phyloP scores from a whole-genome alignment of 2,888 invertebrate genomes.

The Emesis furor region DNA sequence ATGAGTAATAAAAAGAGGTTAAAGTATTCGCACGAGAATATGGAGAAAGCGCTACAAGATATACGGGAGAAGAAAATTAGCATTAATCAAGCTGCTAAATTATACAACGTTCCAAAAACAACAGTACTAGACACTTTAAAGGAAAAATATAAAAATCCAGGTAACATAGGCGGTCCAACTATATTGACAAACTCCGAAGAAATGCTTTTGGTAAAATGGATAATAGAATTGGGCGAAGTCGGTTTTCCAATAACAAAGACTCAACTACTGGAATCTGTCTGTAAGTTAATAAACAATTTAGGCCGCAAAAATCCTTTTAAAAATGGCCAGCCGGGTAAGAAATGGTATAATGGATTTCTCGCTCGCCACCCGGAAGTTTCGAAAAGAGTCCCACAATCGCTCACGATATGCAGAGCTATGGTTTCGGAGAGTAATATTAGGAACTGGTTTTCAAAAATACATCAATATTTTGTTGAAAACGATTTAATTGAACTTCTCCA shows the following conservation, averaged over 20 bases:
- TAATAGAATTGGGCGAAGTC: conserved; percentile 61
- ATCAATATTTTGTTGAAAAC: conserved; percentile 34
- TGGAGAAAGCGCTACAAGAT: conserved; percentile 40
- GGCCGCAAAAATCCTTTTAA: conserved; percentile 71
- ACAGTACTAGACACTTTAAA: conserved; percentile 34
- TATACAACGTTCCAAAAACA: conserved; percentile 41
- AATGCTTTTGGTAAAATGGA: conserved; percentile 67
- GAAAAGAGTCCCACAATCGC: conserved; percentile 24
- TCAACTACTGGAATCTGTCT: conserved; percentile 58
- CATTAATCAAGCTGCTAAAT: conserved; percentile 41
- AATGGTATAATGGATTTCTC: conserved; percentile 57
- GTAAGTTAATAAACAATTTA: conserved; percentile 62
- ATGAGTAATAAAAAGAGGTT: conserved; percentile 27
- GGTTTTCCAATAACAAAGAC: conserved; percentile 71
- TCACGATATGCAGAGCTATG: neutral
- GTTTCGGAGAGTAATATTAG: conserved; percentile 23
- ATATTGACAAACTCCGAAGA: conserved; percentile 48
- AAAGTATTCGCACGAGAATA: conserved; percentile 39
- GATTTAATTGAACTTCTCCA: conserved; percentile 31
- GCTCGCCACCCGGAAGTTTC: conserved; percentile 10
- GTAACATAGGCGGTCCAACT: conserved; percentile 45
- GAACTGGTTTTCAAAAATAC: conserved; percentile 37
- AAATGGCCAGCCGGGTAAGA: conserved; percentile 71
- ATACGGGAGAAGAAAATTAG: conserved; percentile 39
- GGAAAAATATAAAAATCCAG: conserved; percentile 43